Evolutionary conservation across 2,797 vertebrate genomes (phyloP).

Genomic region (Pipistrellus pipistrellus): DNA sequence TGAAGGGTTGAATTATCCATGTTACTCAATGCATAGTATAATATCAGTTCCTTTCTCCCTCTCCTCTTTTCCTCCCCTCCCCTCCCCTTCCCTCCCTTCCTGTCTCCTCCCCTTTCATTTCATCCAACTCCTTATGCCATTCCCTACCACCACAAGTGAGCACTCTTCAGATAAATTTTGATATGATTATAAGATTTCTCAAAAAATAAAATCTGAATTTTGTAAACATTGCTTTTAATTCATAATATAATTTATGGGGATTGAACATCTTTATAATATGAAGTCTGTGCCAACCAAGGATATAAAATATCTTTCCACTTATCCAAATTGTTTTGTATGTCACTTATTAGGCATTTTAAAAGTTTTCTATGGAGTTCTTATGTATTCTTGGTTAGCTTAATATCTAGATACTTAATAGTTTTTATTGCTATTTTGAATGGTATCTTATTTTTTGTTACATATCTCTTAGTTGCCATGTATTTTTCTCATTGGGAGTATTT

Average conservation of each 20-base stretch:
- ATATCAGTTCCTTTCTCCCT: neutral
- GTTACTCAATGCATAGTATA: neutral
- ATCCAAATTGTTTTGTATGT: neutral
- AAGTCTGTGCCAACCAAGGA: neutral
- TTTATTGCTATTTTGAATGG: neutral
- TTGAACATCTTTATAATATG: neutral
- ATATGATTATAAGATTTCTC: conserved; percentile 7
- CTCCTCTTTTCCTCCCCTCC: neutral
- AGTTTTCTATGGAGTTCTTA: neutral
- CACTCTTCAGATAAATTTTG: neutral
- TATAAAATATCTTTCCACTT: neutral
- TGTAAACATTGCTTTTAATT: conserved; percentile 41
- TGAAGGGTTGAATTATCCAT: neutral
- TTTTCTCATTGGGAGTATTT: conserved; percentile 38
- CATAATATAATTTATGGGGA: conserved; percentile 26
- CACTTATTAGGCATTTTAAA: conserved; percentile 13
- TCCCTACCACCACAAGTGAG: neutral
- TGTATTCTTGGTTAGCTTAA: conserved; percentile 9
- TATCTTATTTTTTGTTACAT: conserved; percentile 22
- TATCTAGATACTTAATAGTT: neutral
- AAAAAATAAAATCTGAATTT: conserved; percentile 19
- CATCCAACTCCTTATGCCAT: neutral
- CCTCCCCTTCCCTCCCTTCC: neutral
- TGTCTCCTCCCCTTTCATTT: neutral
- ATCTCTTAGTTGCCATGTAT: neutral